These are phyloP conservation scores for Odontophorus gujanensis DNA, from an alignment of 2,113 vertebrate genomes.

Conservation along the genomic window DNA sequence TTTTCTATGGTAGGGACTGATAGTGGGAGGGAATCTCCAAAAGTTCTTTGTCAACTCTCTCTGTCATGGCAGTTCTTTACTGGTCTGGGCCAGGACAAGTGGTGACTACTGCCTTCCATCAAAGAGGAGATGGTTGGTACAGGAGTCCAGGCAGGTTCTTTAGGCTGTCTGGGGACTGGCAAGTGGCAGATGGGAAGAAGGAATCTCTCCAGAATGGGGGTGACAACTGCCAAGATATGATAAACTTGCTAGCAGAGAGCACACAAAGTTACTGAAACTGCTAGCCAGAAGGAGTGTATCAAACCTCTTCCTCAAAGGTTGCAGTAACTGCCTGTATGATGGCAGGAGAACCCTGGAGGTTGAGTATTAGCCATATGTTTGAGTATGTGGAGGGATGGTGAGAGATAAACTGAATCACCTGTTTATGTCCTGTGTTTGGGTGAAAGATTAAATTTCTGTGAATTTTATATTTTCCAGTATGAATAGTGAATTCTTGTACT, in stretches of 20 bases:
- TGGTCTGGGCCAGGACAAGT: not conserved
- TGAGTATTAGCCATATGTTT: too few species aligned
- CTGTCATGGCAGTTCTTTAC: not conserved
- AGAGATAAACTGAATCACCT: too few species aligned
- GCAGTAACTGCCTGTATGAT: not conserved
- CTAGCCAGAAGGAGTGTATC: not conserved
- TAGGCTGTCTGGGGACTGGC: not conserved
- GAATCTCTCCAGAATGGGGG: not conserved
- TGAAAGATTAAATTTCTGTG: too few species aligned
- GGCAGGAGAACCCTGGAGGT: not conserved
- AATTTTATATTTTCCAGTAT: too few species aligned
- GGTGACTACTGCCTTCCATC: not conserved
- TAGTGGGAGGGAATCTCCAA: not conserved
- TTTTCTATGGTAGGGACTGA: rapidly evolving
- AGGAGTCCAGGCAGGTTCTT: not conserved
- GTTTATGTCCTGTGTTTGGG: too few species aligned
- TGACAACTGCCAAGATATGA: not conserved
- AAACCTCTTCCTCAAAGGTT: rapidly evolving
- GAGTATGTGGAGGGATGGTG: too few species aligned
- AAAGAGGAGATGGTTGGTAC: not conserved
- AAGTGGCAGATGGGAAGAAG: not conserved
- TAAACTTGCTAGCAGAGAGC: not conserved
- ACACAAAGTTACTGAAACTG: not conserved
- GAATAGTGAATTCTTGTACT: too few species aligned
- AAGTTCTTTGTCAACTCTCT: not conserved